Evolutionary conservation across 2,113 vertebrate species (phyloP).

Genomic region (Oreochromis spilurus): DNA sequence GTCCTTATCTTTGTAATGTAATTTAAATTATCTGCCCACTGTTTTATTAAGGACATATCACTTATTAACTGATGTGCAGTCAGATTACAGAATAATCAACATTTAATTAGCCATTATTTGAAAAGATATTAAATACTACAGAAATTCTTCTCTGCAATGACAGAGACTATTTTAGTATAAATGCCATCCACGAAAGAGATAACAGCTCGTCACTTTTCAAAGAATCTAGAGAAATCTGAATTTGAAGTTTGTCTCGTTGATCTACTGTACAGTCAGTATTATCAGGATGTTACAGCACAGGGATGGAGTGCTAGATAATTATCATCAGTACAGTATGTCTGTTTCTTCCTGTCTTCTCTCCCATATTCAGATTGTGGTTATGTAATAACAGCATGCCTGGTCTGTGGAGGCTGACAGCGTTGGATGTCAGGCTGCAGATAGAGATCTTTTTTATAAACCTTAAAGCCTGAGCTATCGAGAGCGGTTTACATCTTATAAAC

Average conservation of each 20-base stretch:
- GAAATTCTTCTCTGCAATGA: background rate
- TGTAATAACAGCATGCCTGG: constrained; percentile 42
- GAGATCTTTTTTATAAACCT: constrained; percentile 38
- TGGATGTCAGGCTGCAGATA: constrained; percentile 52
- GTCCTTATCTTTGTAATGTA: background rate
- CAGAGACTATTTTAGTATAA: background rate
- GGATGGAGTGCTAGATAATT: constrained; percentile 34
- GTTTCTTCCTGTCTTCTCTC: constrained; percentile 40
- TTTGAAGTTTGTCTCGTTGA: constrained; percentile 4
- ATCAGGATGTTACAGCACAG: background rate
- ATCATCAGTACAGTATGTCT: constrained; percentile 26
- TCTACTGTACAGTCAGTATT: constrained; percentile 14
- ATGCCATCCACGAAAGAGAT: background rate
- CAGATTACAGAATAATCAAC: background rate
- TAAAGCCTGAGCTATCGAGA: constrained; percentile 1
- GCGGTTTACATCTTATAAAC: background rate
- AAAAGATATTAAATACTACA: background rate
- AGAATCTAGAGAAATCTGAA: background rate
- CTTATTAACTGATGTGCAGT: background rate
- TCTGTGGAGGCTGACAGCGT: constrained; percentile 55
- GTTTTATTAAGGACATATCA: background rate
- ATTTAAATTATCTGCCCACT: background rate
- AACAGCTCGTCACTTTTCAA: background rate
- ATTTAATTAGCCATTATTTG: background rate
- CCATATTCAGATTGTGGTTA: constrained; percentile 55